Evolutionary conservation across 2,888 invertebrate species (phyloP), one percentile per base, ranked within the genome.

Genomic region (Cinara cedri): DNA sequence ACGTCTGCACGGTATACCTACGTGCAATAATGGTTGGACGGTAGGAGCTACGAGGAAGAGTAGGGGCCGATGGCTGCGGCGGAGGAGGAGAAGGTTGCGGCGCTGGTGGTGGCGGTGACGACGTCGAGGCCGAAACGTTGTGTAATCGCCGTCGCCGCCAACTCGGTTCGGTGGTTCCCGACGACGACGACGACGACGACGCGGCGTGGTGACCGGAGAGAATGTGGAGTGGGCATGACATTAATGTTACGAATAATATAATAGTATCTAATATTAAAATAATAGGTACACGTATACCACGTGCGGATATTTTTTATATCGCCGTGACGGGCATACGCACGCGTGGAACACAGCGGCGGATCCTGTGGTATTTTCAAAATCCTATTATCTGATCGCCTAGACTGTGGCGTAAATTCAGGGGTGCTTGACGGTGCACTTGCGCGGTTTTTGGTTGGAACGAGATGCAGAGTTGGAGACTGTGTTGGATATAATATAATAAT

Each of bases 61-160:
- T n/a, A n/a, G n/a, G n/a, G n/a, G n/a, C n/a, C n/a, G n/a, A n/a
- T 21, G 19, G 55, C 13, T 19, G 70, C 42, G 68, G 34, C 34
- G 13, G 24, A n/a, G 34, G 62, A 0, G 3, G 62, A 34, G 16
- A 6, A 3, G n/a, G 42, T 9, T 19, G 44, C 42, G 63, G n/a
- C 10, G 44, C n/a, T 26, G 49, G 26, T 26, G 68, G 68, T 51
- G 46, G 46, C 26, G 46, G 19, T 9, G 70, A 55, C 42, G 34
- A 34, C 70, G 70, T 55, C 70, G 70, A 71, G 70, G 70, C 34
- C 70, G 70, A 71, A 71, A 21, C 55, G 70, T 71, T 71, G 70
- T 71, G 70, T 55, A 71, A 71, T 54, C 42, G 68, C 34, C n/a
- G 44, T 21, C 49, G 51, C 49, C 34, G 34, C 34, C 34, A 6